phyloP scores from a whole-genome alignment of 2,888 invertebrate genomes.

The Meteorus cinctellus region DNA sequence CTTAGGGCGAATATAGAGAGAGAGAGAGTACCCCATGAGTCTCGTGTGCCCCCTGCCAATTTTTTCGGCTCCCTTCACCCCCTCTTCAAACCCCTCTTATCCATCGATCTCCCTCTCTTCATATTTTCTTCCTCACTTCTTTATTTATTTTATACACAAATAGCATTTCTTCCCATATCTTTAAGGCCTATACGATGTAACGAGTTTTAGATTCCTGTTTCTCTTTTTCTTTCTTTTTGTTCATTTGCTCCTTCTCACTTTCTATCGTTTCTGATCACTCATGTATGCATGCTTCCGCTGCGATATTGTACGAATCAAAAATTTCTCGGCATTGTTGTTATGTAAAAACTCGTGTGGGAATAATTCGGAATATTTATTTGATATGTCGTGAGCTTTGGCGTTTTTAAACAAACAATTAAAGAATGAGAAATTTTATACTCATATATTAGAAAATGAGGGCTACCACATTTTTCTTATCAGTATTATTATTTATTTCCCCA shows the following conservation, averaged over 20 bases:
- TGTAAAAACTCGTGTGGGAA: no score
- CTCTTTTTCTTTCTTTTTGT: background rate
- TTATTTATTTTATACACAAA: slow-evolving; percentile 19
- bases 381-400: no score
- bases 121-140: slow-evolving; percentile 30
- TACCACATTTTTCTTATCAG: no score
- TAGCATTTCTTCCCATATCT: slow-evolving; percentile 40
- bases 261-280: slow-evolving; percentile 8
- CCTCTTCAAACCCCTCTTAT: slow-evolving; percentile 39
- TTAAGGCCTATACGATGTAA: slow-evolving; percentile 45
- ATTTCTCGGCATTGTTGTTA: slow-evolving; percentile 9
- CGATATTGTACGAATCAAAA: slow-evolving; percentile 15
- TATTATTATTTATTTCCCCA: no score
- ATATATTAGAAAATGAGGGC: no score
- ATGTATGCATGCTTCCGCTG: slow-evolving; percentile 1
- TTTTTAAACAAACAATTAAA: no score
- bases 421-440: no score
- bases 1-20: slow-evolving; percentile 46
- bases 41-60: slow-evolving; percentile 39
- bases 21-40: slow-evolving; percentile 52
- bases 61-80: slow-evolving; percentile 12
- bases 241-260: slow-evolving; percentile 16
- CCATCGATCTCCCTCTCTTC: slow-evolving; percentile 38
- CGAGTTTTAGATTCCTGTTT: slow-evolving; percentile 48
- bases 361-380: no score